These are phyloP conservation scores for Hydrozoanthus tunicans DNA, from an alignment of 64 coral and sea anemone species.

Conservation along the genomic window DNA sequence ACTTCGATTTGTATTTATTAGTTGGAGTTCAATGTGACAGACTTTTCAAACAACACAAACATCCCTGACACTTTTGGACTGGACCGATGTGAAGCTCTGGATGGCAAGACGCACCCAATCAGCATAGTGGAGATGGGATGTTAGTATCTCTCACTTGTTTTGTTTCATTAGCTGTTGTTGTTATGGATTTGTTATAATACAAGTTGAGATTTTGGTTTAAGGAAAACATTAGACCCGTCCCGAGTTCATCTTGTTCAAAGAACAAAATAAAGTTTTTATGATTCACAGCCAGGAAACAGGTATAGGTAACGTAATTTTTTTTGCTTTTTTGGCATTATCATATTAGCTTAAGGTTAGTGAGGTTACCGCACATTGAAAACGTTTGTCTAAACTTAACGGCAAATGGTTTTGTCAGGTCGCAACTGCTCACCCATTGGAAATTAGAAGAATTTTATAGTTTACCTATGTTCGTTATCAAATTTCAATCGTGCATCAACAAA, in stretches of 20 bases:
- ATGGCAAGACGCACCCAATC: slow-evolving; percentile 58
- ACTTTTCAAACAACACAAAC: slow-evolving; percentile 83
- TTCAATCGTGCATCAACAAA: too few relatives aligned
- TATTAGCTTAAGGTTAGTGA: too few relatives aligned
- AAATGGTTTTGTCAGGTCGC: too few relatives aligned
- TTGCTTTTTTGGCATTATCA: too few relatives aligned
- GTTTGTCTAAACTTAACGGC: too few relatives aligned
- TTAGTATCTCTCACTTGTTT: slow-evolving; percentile 25
- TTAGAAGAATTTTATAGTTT: too few relatives aligned
- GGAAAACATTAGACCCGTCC: neutral
- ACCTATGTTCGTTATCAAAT: too few relatives aligned
- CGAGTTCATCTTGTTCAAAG: neutral
- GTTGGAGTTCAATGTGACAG: slow-evolving; percentile 60
- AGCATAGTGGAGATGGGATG: slow-evolving; percentile 73
- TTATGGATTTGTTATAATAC: neutral
- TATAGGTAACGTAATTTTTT: too few relatives aligned
- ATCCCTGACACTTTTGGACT: slow-evolving; percentile 70
- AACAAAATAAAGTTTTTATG: too few relatives aligned
- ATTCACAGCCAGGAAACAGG: too few relatives aligned
- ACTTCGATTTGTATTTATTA: neutral
- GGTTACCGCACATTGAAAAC: too few relatives aligned
- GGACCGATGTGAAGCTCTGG: slow-evolving; percentile 48
- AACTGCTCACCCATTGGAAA: too few relatives aligned
- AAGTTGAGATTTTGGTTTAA: neutral
- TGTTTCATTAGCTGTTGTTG: neutral